Conservation (phyloP, 2,888 invertebrate species). For the Tridacna gigas region DNA sequence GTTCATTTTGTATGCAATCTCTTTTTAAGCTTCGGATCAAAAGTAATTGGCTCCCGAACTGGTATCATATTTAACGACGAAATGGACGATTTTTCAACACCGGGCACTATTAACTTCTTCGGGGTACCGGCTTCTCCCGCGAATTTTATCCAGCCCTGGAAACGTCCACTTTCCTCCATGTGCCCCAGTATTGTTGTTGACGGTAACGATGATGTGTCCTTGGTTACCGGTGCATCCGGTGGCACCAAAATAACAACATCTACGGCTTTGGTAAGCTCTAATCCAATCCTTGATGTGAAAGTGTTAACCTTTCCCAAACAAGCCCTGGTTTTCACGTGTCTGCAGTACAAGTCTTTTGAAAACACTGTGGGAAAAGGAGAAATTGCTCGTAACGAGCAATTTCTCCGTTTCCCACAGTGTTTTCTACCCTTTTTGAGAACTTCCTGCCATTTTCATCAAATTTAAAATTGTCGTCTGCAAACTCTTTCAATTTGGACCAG, state of each 20-base stretch:
- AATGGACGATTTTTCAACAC: constrained; percentile 95
- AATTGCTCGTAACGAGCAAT: too few relatives aligned
- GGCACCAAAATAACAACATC: constrained; percentile 95
- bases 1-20: neutral
- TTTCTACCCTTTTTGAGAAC: too few relatives aligned
- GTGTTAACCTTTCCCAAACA: too few relatives aligned
- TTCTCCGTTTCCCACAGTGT: too few relatives aligned
- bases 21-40: constrained; percentile 91
- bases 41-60: constrained; percentile 82
- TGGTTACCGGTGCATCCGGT: constrained; percentile 94
- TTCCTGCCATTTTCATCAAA: too few relatives aligned
- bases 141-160: constrained; percentile 92
- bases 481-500: too few relatives aligned
- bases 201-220: constrained; percentile 88
- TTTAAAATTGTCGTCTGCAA: too few relatives aligned
- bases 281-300: neutral
- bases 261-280: constrained; percentile 85
- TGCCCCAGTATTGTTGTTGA: constrained; percentile 92
- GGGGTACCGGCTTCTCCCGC: constrained; percentile 89
- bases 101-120: constrained; percentile 83
- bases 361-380: too few relatives aligned
- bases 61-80: constrained; percentile 95
- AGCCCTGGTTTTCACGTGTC: too few relatives aligned
- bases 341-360: too few relatives aligned
- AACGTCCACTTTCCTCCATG: constrained; percentile 96